Evolutionary conservation across 2,113 vertebrate genomes (phyloP).

Genomic region (Cyanocitta stelleri): DNA sequence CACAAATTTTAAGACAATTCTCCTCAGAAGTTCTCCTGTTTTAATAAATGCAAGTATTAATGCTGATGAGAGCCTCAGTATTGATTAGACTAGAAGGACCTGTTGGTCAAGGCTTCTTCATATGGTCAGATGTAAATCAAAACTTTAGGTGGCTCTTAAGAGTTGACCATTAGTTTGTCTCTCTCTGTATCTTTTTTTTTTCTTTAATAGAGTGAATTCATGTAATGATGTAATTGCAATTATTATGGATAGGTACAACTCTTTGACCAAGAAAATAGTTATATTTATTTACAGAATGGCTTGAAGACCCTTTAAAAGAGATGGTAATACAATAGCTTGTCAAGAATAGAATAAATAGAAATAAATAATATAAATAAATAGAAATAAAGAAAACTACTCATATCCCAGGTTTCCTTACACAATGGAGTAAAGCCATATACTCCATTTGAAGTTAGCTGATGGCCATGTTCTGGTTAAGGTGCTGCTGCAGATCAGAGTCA

Average conservation of each 20-base stretch:
- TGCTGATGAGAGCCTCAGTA: neutral
- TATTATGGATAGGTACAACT: neutral
- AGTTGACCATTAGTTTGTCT: neutral
- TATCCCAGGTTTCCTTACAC: neutral
- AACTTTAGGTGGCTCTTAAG: neutral
- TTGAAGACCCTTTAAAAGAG: neutral
- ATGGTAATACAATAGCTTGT: neutral
- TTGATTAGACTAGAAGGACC: neutral
- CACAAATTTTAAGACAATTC: neutral
- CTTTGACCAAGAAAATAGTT: neutral
- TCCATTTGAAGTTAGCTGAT: neutral
- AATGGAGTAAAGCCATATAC: neutral
- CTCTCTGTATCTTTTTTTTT: accelerated
- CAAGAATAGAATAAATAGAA: neutral
- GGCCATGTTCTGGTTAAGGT: neutral
- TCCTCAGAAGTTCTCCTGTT: neutral
- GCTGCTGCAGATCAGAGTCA: neutral
- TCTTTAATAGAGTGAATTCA: neutral
- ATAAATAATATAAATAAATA: no score
- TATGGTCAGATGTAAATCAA: neutral
- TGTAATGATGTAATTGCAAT: neutral
- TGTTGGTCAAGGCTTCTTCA: neutral
- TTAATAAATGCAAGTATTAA: neutral
- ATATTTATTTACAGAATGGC: neutral
- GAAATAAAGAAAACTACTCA: neutral